Evolutionary conservation across 2,113 vertebrate species (phyloP).

Genomic region (Sylvia atricapilla): DNA sequence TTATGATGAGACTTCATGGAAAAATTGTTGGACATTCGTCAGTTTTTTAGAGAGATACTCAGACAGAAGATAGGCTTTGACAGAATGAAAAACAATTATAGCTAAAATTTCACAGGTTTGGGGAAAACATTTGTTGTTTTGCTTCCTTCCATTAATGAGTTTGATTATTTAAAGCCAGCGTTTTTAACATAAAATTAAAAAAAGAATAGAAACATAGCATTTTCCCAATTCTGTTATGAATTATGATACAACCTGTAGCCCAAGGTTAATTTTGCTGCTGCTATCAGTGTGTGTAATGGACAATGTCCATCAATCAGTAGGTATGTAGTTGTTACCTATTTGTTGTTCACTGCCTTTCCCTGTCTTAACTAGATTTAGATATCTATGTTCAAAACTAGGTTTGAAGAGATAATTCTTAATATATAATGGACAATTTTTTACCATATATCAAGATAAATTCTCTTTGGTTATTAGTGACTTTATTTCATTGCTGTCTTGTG

Average conservation of each 20-base stretch:
- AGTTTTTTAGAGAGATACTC: neutral
- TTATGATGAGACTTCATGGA: neutral
- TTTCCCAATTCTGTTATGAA: neutral
- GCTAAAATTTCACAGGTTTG: neutral
- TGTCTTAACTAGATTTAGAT: neutral
- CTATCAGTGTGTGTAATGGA: neutral
- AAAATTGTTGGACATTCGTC: neutral
- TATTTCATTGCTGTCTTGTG: neutral
- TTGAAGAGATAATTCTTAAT: neutral
- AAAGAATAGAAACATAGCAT: neutral
- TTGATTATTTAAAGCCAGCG: neutral
- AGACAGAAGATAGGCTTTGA: neutral
- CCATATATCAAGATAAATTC: neutral
- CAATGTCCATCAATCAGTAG: neutral
- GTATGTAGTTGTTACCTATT: neutral
- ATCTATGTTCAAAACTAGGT: neutral
- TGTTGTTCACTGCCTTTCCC: neutral
- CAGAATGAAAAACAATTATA: neutral
- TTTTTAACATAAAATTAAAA: neutral
- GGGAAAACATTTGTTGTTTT: neutral
- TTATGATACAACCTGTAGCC: neutral
- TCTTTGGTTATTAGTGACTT: neutral
- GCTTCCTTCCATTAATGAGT: neutral
- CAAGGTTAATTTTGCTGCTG: neutral
- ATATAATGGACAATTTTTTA: neutral